Conservation (phyloP, 2,888 invertebrate species). For the Clusia tigrina region DNA sequence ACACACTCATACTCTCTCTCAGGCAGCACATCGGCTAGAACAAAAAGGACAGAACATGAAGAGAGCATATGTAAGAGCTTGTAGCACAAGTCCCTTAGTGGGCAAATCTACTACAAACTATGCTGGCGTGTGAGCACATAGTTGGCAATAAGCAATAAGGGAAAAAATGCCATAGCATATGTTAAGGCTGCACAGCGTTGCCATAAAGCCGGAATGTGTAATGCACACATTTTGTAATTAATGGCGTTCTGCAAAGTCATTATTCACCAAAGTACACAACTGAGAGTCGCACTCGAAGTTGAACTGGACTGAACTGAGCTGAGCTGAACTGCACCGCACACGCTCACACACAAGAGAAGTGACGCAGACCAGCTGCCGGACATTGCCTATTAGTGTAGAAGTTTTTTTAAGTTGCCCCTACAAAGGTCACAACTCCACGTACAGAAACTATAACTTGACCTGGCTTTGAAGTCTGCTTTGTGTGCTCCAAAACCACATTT, state of each 20-base stretch:
- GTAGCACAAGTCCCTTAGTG: too few species aligned
- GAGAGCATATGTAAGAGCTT: too few species aligned
- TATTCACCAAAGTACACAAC: slow-evolving; percentile 20
- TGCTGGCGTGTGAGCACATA: too few species aligned
- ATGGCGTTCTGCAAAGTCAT: slow-evolving; percentile 3
- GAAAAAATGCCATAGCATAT: not conserved
- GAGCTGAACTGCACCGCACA: not conserved
- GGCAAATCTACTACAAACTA: too few species aligned
- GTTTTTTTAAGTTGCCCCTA: not conserved
- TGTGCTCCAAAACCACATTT: too few species aligned
- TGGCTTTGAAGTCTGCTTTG: too few species aligned
- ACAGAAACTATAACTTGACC: too few species aligned
- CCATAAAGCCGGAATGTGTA: slow-evolving; percentile 12
- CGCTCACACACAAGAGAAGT: not conserved
- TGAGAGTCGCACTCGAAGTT: slow-evolving; percentile 17
- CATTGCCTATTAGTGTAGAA: slow-evolving; percentile 1
- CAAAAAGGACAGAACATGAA: too few species aligned
- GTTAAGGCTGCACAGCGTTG: not conserved
- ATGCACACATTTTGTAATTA: slow-evolving; percentile 17
- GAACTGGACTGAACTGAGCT: not conserved
- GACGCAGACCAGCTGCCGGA: not conserved
- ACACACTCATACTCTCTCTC: too few species aligned
- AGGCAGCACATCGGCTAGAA: too few species aligned
- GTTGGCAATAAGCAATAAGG: too few species aligned
- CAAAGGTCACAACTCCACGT: not conserved